Conservation (phyloP, 2,888 invertebrate species). For the Rhagophthalmus giganteus region DNA sequence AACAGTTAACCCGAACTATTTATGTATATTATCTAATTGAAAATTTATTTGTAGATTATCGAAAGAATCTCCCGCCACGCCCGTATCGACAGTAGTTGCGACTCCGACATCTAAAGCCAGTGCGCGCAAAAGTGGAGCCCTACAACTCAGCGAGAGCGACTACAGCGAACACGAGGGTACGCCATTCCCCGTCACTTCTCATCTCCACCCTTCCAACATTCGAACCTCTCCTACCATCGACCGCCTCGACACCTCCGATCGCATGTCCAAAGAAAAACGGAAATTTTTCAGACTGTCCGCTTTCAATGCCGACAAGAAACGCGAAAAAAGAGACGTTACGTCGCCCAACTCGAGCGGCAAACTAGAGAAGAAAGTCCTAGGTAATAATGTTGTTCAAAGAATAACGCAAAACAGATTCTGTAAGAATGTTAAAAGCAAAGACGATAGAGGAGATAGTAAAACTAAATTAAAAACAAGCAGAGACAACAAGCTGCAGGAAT, state of each 20-base stretch:
- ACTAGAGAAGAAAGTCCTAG: conserved; percentile 13
- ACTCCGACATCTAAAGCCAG: conserved; percentile 41
- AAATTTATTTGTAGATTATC: conserved; percentile 12
- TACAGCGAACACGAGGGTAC: conserved; percentile 54
- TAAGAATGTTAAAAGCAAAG: conserved; percentile 24
- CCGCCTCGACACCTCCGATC: conserved; percentile 67
- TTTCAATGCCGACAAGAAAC: conserved; percentile 70
- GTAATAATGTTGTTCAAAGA: conserved; percentile 12
- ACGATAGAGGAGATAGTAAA: conserved; percentile 4
- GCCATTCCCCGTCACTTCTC: conserved; percentile 50
- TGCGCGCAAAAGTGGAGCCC: conserved; percentile 54
- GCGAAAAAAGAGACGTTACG: conserved; percentile 33
- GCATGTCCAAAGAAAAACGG: conserved; percentile 85
- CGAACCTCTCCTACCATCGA: conserved; percentile 43
- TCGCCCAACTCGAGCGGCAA: conserved; percentile 3
- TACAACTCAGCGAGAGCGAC: conserved; percentile 50
- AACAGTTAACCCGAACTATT: no score
- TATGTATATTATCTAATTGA: no score
- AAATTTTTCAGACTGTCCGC: conserved; percentile 83
- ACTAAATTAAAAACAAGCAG: background rate
- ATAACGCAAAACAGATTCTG: conserved; percentile 24
- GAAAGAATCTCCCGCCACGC: conserved; percentile 20
- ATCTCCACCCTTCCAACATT: conserved; percentile 50
- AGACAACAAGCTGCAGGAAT: conserved; percentile 5
- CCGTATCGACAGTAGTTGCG: conserved; percentile 44